These are phyloP conservation scores for Lindbergichthys nudifrons DNA, from an alignment of 2,797 vertebrate genomes.

Conservation along the genomic window DNA sequence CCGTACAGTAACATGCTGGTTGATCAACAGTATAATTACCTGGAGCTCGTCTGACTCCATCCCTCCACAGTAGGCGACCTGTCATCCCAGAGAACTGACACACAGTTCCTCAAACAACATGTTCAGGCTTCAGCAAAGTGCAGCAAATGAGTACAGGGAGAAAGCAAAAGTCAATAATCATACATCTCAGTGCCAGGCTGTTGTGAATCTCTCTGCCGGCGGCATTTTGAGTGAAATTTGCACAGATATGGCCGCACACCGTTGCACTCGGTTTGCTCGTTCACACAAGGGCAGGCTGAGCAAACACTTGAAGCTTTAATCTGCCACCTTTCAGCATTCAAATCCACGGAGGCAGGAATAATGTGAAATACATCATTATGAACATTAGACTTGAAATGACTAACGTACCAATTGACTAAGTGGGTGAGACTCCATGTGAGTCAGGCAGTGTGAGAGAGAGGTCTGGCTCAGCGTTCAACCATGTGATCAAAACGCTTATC, in stretches of 20 bases:
- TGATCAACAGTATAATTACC: conserved; percentile 9
- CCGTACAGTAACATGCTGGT: conserved; percentile 8
- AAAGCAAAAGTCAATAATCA: conserved; percentile 30
- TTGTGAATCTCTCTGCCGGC: conserved; percentile 43
- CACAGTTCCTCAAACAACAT: conserved; percentile 51
- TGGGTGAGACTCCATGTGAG: conserved; percentile 80
- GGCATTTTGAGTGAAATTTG: conserved; percentile 75
- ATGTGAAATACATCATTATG: conserved; percentile 54
- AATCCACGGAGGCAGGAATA: conserved; percentile 26
- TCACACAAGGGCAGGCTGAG: conserved; percentile 50
- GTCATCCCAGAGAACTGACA: conserved; percentile 27
- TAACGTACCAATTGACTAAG: conserved; percentile 74
- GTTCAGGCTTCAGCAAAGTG: conserved; percentile 48
- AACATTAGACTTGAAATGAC: conserved; percentile 75
- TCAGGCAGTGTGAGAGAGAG: conserved; percentile 70
- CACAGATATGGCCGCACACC: conserved; percentile 65
- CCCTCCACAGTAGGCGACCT: conserved; percentile 16
- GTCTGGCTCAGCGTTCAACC: conserved; percentile 67
- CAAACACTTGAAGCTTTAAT: conserved; percentile 62
- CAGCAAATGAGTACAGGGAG: conserved; percentile 45
- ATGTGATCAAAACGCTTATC: conserved; percentile 79
- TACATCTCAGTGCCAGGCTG: conserved; percentile 44
- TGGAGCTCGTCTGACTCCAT: conserved; percentile 19
- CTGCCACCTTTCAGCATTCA: conserved; percentile 53
- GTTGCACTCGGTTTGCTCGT: conserved; percentile 48